Percentiles rank a stretch among this genome's conserved stretches.
These are phyloP conservation scores for Centropus unirufus DNA, from an alignment of 2,113 vertebrate species.

Conservation along the genomic window DNA sequence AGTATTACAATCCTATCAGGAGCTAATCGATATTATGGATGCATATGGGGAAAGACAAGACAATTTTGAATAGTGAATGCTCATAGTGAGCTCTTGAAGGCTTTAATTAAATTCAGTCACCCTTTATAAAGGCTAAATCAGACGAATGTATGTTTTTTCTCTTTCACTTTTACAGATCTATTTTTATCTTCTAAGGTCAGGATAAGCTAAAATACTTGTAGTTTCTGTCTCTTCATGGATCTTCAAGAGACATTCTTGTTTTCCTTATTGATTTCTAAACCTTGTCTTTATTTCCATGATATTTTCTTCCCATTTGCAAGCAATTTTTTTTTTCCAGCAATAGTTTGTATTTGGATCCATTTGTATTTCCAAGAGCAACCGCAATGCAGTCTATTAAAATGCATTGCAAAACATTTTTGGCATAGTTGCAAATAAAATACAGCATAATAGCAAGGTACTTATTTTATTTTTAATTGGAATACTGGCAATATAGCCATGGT, in stretches of 20 bases:
- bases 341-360: background rate
- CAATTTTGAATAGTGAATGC: background rate
- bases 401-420: background rate
- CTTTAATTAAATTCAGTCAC: background rate
- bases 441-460: background rate
- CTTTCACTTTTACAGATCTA: background rate
- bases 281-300: background rate
- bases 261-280: background rate
- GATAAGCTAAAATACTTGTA: background rate
- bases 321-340: background rate
- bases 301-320: background rate
- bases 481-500: background rate
- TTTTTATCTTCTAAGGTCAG: background rate
- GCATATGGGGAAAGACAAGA: background rate
- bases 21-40: background rate
- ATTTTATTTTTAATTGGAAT: background rate
- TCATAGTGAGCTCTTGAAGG: background rate
- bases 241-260: background rate
- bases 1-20: background rate
- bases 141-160: background rate
- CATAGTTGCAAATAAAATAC: background rate
- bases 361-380: constrained; percentile 6
- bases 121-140: background rate
- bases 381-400: constrained; percentile 16
- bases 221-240: background rate